Percentiles rank a stretch among this genome's conserved stretches.
Conservation (phyloP, 2,888 invertebrate species). For the Hartigia nigra region DNA sequence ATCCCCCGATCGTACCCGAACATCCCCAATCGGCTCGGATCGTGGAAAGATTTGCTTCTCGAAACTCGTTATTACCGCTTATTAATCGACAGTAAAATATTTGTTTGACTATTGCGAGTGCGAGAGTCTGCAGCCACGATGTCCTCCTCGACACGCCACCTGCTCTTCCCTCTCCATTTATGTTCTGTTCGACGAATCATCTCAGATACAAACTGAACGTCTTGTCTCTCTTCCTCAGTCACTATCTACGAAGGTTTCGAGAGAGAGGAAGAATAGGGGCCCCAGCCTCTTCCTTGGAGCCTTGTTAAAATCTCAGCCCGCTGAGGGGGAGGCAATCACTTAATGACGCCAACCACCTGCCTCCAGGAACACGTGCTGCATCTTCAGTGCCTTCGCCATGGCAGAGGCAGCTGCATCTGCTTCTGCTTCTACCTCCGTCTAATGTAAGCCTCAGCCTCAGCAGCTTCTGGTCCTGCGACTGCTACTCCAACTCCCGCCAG, state of each 20-base stretch:
- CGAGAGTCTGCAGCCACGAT: conserved; percentile 3
- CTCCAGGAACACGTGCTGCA: conserved; percentile 56
- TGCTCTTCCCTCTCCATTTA: conserved; percentile 38
- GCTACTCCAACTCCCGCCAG: neutral
- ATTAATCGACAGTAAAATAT: conserved; percentile 55
- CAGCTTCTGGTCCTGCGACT: conserved; percentile 26
- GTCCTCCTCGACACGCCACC: conserved; percentile 40
- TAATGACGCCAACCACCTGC: conserved; percentile 63
- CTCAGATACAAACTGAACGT: conserved; percentile 1
- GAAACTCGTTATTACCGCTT: conserved; percentile 51
- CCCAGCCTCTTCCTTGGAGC: conserved; percentile 23
- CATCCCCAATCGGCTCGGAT: neutral
- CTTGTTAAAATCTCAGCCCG: conserved; percentile 56
- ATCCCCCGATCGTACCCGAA: too few species aligned
- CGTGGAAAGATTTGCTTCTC: conserved; percentile 10
- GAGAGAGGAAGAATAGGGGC: neutral
- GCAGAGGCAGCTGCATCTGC: conserved; percentile 16
- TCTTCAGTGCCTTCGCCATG: conserved; percentile 3
- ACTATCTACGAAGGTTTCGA: neutral
- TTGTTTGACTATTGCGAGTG: conserved; percentile 19
- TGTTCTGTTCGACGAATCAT: neutral
- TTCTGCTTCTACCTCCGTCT: conserved; percentile 32
- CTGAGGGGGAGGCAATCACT: conserved; percentile 57
- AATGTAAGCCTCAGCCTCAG: conserved; percentile 32
- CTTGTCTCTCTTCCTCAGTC: conserved; percentile 14